Base-by-base conservation (phyloP, 2,888 invertebrate genomes). In the Drosophila colorata region DNA sequence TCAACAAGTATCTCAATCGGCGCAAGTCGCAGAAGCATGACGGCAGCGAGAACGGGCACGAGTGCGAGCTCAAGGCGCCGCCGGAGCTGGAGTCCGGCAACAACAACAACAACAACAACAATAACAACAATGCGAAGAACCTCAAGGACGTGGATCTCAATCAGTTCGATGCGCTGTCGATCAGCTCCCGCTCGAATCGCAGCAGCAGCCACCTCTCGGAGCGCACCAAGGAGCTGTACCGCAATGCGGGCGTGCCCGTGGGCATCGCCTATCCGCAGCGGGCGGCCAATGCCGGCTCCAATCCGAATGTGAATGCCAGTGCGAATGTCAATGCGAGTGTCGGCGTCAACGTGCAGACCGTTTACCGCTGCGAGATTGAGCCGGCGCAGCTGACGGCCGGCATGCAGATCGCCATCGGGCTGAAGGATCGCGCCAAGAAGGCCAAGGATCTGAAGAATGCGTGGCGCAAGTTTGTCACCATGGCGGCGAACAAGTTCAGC, bases 401-500 rank as follows among this genome's bases (percentile, higher is more conserved):
- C 44, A 92, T 92, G 92, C 92, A 92, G 76, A 92, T 92, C 31
- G 92, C 92, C 41, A 90, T 92, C 74, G 92, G 92, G 0, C 69
- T 92, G 0, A 92, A 91, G 69, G 92, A 92, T 87, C 91, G 92
- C 0, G 91, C 91, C 35, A 92, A 92, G 69, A 92, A 92, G 66
- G 91, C 92, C 4, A 92, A 92, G 74, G 92, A 92, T 73, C 81
- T 92, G 25, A 92, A 92, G 78, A 92, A 92, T 57, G 92, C 92
- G 2, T 92, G 92, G 92, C 91, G 90, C 40, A 92, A 92, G 37
- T 92, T 92, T 37, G 91, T 92, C 2, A 92, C 91, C 20, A 90
- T 91, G 88, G 92, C 92, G 2, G 90, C 92, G 6, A 91, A 92
- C 1, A 92, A 92, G 67, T 92, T 92, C 64, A 91, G 91, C 72